phyloP scores from a whole-genome alignment of 2,888 invertebrate genomes.

The Spilarctia lutea region DNA sequence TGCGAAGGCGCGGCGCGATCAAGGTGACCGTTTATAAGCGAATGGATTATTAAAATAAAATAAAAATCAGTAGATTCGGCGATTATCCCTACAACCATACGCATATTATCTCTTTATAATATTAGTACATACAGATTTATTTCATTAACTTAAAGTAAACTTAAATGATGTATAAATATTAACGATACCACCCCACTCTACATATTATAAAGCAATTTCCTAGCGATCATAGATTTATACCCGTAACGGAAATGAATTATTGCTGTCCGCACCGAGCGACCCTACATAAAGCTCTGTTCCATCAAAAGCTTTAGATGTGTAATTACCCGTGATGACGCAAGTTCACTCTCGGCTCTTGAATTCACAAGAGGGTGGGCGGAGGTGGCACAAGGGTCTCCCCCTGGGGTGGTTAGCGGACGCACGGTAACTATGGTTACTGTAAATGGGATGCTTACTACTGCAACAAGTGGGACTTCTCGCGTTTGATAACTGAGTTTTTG shows the following conservation, averaged over 20 bases:
- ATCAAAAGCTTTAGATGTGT: slow-evolving; percentile 80
- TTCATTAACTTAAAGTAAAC: not conserved
- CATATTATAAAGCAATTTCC: slow-evolving; percentile 48
- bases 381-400: slow-evolving; percentile 44
- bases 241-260: slow-evolving; percentile 59
- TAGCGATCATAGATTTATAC: slow-evolving; percentile 42
- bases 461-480: slow-evolving; percentile 73
- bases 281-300: slow-evolving; percentile 66
- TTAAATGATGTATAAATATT: not conserved
- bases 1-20: no score
- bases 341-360: slow-evolving; percentile 69
- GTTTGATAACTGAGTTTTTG: slow-evolving; percentile 44
- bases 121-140: not conserved
- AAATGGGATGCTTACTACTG: slow-evolving; percentile 61
- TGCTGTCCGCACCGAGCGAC: slow-evolving; percentile 54
- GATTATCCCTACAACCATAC: no score
- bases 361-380: slow-evolving; percentile 63
- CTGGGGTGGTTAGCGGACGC: slow-evolving; percentile 47
- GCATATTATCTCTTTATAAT: no score
- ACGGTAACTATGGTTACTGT: slow-evolving; percentile 70
- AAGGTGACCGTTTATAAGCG: no score
- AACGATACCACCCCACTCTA: not conserved
- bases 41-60: no score
- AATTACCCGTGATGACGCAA: slow-evolving; percentile 79
- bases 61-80: no score